Evolutionary conservation across 1,140 invertebrate genomes (phyloP), one percentile per base, ranked within the genome.

Genomic region (Drosophila lacteicornis): DNA sequence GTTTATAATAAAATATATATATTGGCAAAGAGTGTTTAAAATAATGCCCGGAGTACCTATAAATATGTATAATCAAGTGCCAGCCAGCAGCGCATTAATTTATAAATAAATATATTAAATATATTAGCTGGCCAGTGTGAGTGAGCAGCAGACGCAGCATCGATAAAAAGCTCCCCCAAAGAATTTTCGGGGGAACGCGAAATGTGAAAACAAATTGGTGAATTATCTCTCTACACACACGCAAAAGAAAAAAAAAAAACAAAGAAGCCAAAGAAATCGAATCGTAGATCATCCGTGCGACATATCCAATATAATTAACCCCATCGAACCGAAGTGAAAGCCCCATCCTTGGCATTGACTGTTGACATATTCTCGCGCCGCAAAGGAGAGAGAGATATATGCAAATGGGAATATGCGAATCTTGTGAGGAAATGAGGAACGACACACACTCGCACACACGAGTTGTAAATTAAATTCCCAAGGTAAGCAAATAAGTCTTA

Each of bases 51-150:
- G 51, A 55, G 33, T 55, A 38, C 33, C 33, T 15, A 38, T 55
- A 55, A n/a, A 42, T n/a, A 42, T 42, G 13, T 40, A 6, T 42
- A 13, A 30, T 30, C 27, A 30, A 30, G 27, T 30, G 27, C 17
- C 42, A 62, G 71, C 61, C 67, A 69, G 65, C 62, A 66, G 49
- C 61, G 57, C 73, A 78, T 84, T 74, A 75, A 87, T 88, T 90
- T 88, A 88, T 68, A 90, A 90, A 87, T 87, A 87, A 87, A 88
- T 88, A 53, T 80, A 88, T 67, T 74, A 77, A 86, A 82, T 88
- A 88, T 81, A 80, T 67, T 74, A 46, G 40, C 40, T 57, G 25
- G 47, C 33, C n/a, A 45, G 56, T 74, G 75, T 56, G 63, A 58
- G 75, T 77, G 51, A 69, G 57, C 57, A 42, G 46, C 30, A 58